Evolutionary conservation across 2,888 invertebrate species (phyloP), one percentile per base, ranked within the genome.

Genomic region (Eupithecia centaureata): DNA sequence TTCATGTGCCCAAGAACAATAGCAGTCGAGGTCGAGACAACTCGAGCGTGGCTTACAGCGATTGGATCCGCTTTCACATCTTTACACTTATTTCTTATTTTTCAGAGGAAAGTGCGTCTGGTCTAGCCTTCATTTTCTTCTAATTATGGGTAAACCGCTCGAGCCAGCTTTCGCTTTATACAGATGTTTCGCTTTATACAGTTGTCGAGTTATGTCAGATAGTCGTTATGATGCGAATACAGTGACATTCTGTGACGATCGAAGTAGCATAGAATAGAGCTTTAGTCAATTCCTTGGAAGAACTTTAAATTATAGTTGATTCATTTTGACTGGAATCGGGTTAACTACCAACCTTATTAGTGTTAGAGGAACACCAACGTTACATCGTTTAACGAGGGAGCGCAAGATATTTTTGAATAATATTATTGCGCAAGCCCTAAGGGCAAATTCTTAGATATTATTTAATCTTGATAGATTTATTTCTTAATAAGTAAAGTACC

Each of bases 11-110:
- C 54, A 22, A 57, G 22, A 57, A 32, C 32, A 57, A 57, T 22
- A 52, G 22, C 10, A 2, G 47, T 22, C 47, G 47, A 47, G 47
- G 47, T 47, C 47, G 28, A 56, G n/a, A 30, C 27, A 30, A n/a
- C n/a, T 18, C 30, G 28, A 66, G 64, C 67, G 61, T 35, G 33
- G 8, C 61, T 22, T 57, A 22, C 47, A 47, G 47, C 66, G 51
- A 72, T 72, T 67, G 35, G 66, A 22, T 10, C 32, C 71, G 64
- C 73, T 73, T 73, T 73, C 73, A 65, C 70, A 22, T 28, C 61
- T 59, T 63, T 62, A 47, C 47, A 12, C 22, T 47, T 47, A 22
- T 22, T 60, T 42, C 62, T 38, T 54, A 56, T 61, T 63, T 69
- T 65, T 65, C 68, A 65, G 65, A 69, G 60, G 54, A 63, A 60